Evolutionary conservation across 1,140 invertebrate genomes (phyloP), one percentile per base, ranked within the genome.

Genomic region (Drosophila bocki): DNA sequence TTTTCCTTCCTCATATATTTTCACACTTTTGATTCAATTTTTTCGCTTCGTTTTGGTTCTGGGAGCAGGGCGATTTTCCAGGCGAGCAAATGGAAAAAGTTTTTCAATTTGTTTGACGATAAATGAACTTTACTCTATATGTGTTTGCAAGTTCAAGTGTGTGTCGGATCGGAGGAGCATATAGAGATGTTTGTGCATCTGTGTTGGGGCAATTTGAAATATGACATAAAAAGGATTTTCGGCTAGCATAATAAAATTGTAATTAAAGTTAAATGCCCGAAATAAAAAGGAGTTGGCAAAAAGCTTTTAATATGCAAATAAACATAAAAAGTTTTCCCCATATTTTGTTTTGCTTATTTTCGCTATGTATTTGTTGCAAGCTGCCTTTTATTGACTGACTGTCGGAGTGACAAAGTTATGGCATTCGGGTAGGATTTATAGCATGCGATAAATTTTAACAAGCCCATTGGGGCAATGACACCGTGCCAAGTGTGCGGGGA

Each of bases 71-170:
- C 72, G 59, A 76, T 77, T 86, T 88, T 88, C 67, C 63, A 62
- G 80, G 58, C 63, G 64, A 75, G 63, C 70, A 87, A 87, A 87
- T 87, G 83, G 83, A 80, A 88, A 87, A 87, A 87, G 80, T 87
- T 87, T 87, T 87, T 87, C 83, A 87, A 87, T 87, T 87, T 87
- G 75, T 86, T 84, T 88, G 84, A 88, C 83, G 80, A 87, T 88
- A 88, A 87, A 83, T 88, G 80, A 82, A 78, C 82, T 88, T 45
- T 80, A 68, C 68, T 61, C 51, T 76, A 68, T 70, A 59, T 50
- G 48, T 48, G 61, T 26, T 58, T 48, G 44, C 41, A 47, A 45
- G 56, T 39, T 42, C 42, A 22, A 47, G 54, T 71, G 62, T 48
- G 13, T 35, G 33, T 17, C 41, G 41, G 41, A 42, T 42, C 41